Base-by-base conservation (phyloP, 2,797 vertebrate genomes). In the Pseudotriccus pelzelni region DNA sequence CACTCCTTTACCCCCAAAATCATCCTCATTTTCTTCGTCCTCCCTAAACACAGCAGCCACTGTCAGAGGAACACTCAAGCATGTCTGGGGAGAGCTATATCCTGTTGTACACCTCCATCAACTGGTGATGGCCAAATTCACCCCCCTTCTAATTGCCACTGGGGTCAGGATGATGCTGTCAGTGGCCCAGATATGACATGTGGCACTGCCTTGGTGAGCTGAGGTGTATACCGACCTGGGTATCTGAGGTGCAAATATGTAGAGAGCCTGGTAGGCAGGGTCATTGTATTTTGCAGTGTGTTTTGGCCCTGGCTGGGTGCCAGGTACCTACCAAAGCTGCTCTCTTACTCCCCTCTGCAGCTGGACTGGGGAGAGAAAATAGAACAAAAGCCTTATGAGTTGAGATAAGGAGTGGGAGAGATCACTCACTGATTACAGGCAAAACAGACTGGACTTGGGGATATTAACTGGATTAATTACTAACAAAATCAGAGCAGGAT, bases 161-260 rank as follows among this genome's bases (percentile, higher is more conserved):
- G 0, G 14, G 7, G 55, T 15, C 6, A 6, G 67, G 30, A n/a
- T 59, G 78, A 34, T 41, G 74, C 72, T 53, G 25, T 52, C 47
- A n/a, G 70, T 24, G 56, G 50, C 53, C 41, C 32, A 72, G 41
- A 32, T 74, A 62, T 0, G 2, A 18, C 4, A 0, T 24, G 8
- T 1, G 5, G 47, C 37, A 50, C 25, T 32, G 19, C 16, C 20
- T 74, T 2, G 2, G 55, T 2, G 3, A 74, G 52, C 39, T 20
- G 24, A 69, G 69, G 23, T 0, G 0, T 43, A 27, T 43, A 27
- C n/a, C 27, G 19, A 36, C 39, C 28, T 30, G 23, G 5, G 4
- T 39, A 10, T 47, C 25, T 60, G 74, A 84, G 59, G 6, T 75
- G 37, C 0, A 6, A 70, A 36, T 58, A 12, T 4, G 2, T 9